These are phyloP conservation scores for Mola mola DNA, from an alignment of 2,113 vertebrate genomes.

Conservation along the genomic window DNA sequence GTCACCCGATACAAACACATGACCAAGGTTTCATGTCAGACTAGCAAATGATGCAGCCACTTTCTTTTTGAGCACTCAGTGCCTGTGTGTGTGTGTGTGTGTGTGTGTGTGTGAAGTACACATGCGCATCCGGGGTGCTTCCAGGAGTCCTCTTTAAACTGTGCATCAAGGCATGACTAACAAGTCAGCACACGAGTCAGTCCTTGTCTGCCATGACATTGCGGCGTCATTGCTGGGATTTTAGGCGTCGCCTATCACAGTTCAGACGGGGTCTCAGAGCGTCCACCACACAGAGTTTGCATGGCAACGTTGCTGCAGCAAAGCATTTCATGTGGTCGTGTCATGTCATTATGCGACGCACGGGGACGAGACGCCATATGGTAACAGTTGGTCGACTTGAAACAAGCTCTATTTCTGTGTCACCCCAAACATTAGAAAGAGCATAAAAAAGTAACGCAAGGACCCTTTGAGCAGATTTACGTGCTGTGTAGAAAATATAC, in stretches of 20 bases:
- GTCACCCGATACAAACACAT: slow-evolving; percentile 22
- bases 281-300: slow-evolving; percentile 25
- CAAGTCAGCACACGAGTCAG: slow-evolving; percentile 64
- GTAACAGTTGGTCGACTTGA: background rate
- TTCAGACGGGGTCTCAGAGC: slow-evolving; percentile 27
- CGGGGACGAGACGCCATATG: slow-evolving; percentile 12
- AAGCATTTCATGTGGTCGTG: background rate
- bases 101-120: slow-evolving; percentile 9
- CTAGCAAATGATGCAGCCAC: slow-evolving; percentile 52
- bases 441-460: background rate
- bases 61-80: slow-evolving; percentile 53
- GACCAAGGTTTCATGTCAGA: slow-evolving; percentile 48
- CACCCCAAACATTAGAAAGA: background rate
- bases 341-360: background rate
- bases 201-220: slow-evolving; percentile 56
- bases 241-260: slow-evolving; percentile 52
- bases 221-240: slow-evolving; percentile 41
- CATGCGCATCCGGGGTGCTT: slow-evolving; percentile 47
- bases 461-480: too few relatives aligned
- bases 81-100: slow-evolving; percentile 15
- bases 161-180: slow-evolving; percentile 84
- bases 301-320: slow-evolving; percentile 19
- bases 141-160: slow-evolving; percentile 83
- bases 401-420: background rate
- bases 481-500: too few relatives aligned